A percentile compares a stretch with the other conserved stretches of the same genome.
phyloP scores from a whole-genome alignment of 1,140 invertebrate species.

The Dysdera silvatica region DNA sequence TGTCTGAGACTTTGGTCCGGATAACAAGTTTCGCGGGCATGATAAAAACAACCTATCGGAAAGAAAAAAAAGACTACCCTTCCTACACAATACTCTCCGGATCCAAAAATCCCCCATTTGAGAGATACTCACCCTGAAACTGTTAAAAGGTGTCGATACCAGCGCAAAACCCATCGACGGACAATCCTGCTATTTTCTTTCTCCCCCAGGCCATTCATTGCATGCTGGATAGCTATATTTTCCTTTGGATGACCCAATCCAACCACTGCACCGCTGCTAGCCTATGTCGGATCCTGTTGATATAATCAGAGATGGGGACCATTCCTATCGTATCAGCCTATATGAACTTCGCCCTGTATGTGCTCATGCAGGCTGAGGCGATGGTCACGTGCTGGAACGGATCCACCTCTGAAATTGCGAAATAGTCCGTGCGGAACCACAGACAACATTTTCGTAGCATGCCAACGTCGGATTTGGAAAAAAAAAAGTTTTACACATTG shows the following conservation, averaged over 20 bases:
- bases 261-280: neutral
- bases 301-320: neutral
- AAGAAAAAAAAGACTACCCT: too few species aligned
- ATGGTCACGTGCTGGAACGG: neutral
- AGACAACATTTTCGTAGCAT: neutral
- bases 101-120: too few species aligned
- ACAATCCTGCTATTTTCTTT: neutral
- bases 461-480: constrained; percentile 1
- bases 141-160: neutral
- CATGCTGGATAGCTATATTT: neutral
- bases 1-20: too few species aligned
- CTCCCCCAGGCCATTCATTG: neutral
- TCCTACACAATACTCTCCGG: too few species aligned
- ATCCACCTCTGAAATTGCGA: neutral
- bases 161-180: neutral
- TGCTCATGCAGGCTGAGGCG: neutral
- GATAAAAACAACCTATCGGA: too few species aligned
- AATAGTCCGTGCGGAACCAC: neutral
- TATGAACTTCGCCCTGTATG: neutral
- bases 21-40: too few species aligned
- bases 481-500: too few species aligned
- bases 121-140: too few species aligned
- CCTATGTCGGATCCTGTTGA: neutral
- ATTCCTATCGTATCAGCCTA: neutral
- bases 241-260: neutral